Conservation (phyloP, 2,113 vertebrate species). For the Xenopus tropicalis region DNA sequence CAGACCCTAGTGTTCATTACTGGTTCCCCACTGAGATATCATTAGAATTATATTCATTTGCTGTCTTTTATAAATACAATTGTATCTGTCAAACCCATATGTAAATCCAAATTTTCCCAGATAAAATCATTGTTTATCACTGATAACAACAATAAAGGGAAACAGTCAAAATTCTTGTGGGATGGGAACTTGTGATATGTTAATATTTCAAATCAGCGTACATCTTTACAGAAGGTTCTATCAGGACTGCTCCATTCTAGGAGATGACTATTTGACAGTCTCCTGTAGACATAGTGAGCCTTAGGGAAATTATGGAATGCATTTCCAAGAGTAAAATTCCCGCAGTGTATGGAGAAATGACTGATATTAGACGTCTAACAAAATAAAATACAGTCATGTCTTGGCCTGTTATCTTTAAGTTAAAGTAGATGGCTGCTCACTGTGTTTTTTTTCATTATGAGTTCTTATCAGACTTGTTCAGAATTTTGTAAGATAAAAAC, state of each 20-base stretch:
- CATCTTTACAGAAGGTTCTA: neutral
- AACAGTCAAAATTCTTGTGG: neutral
- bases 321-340: conserved; percentile 37
- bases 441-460: conserved; percentile 4
- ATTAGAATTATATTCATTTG: too few species aligned
- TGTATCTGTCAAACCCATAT: neutral
- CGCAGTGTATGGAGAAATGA: conserved; percentile 19
- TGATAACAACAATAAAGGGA: neutral
- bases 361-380: conserved; percentile 29
- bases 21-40: too few species aligned
- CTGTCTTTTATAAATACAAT: too few species aligned
- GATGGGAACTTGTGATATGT: neutral
- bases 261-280: conserved; percentile 2
- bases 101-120: neutral
- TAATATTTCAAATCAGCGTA: neutral
- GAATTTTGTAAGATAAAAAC: neutral
- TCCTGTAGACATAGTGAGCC: conserved; percentile 16
- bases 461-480: conserved; percentile 21
- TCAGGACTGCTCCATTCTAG: neutral
- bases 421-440: conserved; percentile 15
- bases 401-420: conserved; percentile 23
- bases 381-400: conserved; percentile 17
- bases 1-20: too few species aligned
- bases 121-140: neutral
- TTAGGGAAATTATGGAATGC: conserved; percentile 33